Base-by-base conservation (phyloP, 1,140 invertebrate genomes). In the Zaprionus vittiger region DNA sequence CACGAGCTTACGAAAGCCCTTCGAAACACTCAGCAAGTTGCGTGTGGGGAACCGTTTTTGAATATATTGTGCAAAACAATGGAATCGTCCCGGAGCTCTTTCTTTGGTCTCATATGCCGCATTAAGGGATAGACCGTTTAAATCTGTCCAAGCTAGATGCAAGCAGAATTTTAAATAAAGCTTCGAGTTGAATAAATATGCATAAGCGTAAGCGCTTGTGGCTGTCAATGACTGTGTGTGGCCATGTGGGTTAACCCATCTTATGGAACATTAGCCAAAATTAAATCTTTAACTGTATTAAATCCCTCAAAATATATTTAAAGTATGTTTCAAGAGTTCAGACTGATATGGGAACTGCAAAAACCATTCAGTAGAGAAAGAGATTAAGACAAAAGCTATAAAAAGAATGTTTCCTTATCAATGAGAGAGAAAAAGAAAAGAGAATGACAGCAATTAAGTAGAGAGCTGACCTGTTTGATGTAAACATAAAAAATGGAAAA, bases 61-160 rank as follows among this genome's bases (percentile, higher is more conserved):
- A 52, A 28, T 63, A 14, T 55, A 41, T 20, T 52, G 22, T n/a
- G 28, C 49, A 31, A 72, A 47, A 59, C 41, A 71, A 63, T 44
- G 55, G 34, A 34, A 59, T 54, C n/a, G 47, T 65, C 28, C 2
- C 17, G 37, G 11, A 60, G 70, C 20, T 24, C 20, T 24, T n/a
- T 38, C n/a, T 7, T 20, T 20, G 14, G 54, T 22, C 31, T 41
- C 37, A 41, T 62, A 28, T 47, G 49, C 41, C 24, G 49, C 22
- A 61, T 69, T 60, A 68, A 73, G 17, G 65, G 38, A 47, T 55
- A 62, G 15, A 44, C 20, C 38, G 52, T 22, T 69, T 31, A 61
- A 69, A 57, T 55, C 37, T 72, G 24, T 17, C 26, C 54, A n/a
- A 56, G 26, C 3, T 26, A 28, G 22, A 56, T 31, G 15, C 54